Conservation (phyloP, 2,888 invertebrate species). For the Cremastobaeus sp. region DNA sequence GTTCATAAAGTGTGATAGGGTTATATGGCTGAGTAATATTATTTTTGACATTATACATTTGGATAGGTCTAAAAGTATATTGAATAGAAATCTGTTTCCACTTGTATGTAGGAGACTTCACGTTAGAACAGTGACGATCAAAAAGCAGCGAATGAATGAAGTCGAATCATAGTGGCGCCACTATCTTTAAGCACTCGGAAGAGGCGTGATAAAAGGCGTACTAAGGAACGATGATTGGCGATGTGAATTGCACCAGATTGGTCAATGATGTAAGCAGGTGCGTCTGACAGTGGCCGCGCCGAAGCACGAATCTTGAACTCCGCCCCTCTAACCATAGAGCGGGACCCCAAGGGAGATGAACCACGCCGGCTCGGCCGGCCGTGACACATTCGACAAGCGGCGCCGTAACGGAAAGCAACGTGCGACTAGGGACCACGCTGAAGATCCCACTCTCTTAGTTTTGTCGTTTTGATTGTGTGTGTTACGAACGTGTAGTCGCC, state of each 20-base stretch:
- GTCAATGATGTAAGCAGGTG: constrained; percentile 48
- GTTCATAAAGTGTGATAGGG: no score
- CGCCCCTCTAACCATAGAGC: constrained; percentile 64
- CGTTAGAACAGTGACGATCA: no score
- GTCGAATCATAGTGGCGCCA: constrained; percentile 72
- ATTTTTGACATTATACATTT: no score
- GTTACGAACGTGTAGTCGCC: constrained; percentile 51
- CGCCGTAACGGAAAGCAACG: constrained; percentile 79
- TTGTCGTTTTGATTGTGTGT: constrained; percentile 52
- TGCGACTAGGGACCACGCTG: constrained; percentile 77
- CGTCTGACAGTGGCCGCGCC: constrained; percentile 62
- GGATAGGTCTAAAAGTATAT: no score
- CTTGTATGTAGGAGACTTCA: no score
- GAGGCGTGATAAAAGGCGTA: constrained; percentile 61
- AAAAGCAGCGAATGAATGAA: constrained; percentile 68
- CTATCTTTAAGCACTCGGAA: constrained; percentile 62
- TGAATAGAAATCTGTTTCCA: no score
- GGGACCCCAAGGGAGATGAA: constrained; percentile 76
- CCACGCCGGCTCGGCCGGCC: constrained; percentile 76
- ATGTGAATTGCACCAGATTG: constrained; percentile 59
- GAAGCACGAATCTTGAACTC: constrained; percentile 52
- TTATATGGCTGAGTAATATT: no score
- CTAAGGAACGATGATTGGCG: constrained; percentile 57
- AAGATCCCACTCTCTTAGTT: constrained; percentile 69
- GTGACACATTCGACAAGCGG: constrained; percentile 79